Evolutionary conservation across 2,113 vertebrate species (phyloP), one percentile per base, ranked within the genome.

Genomic region (Labeo catla): DNA sequence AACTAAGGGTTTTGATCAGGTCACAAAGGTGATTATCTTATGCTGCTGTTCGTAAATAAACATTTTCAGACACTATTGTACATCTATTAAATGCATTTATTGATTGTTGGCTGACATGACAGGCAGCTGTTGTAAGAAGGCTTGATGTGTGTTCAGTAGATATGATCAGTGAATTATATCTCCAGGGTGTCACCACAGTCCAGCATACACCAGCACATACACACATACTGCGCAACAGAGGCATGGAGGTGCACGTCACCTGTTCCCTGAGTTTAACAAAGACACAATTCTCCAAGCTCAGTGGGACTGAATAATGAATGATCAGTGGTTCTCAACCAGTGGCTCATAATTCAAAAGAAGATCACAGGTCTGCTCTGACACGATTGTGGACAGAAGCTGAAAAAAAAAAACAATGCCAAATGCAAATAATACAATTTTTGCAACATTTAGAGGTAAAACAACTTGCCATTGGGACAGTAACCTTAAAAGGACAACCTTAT

Each of bases 251-350:
- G 83, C 43, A 50, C 6, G 54, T 78, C 88, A 89, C 76, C 63
- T 74, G 81, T 86, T 87, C 88, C 88, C 88, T 89, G 88, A 89
- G 88, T 79, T 84, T 84, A 12, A 76, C 49, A 50, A 77, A 57
- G 39, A 74, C 81, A 74, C 59, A 23, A 28, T 39, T 47, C 66
- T 79, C 76, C 13, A 52, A 36, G 28, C 52, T 66, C 3, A 76
- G 59, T 11, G 39, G 39, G 4, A 45, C 68, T 72, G 39, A 72
- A 72, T 45, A 11, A 45, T 43, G 2, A 72, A 49, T 76, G 43
- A 50, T 15, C 43, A 74, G 72, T 28, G 72, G 45, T 72, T 72
- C 39, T 72, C 19, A 72, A 43, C 39, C 39, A 6, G 68, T n/a
- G 16, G 39, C 36, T 72, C 68, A 3, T 45, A 21, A 57, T 19